Percentiles rank a stretch among this genome's conserved stretches.
phyloP scores from a whole-genome alignment of 2,113 vertebrate genomes.

The Mixornis gularis region DNA sequence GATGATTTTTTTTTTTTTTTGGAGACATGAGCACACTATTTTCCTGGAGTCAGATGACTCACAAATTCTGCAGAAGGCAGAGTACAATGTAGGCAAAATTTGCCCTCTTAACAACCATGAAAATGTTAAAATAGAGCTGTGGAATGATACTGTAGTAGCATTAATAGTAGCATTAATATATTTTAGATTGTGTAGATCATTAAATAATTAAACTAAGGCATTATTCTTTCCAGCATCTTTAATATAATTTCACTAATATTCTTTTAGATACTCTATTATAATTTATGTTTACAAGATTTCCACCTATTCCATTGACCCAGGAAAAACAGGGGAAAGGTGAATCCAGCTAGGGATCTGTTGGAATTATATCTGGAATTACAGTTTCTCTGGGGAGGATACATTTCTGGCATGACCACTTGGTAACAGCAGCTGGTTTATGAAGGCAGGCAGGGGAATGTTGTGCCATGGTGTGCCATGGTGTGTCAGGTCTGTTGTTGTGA shows the following conservation, averaged over 20 bases:
- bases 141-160: background rate
- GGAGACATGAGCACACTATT: background rate
- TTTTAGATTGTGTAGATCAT: background rate
- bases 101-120: background rate
- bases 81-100: background rate
- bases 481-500: background rate
- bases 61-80: background rate
- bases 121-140: background rate
- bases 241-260: background rate
- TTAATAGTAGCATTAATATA: background rate
- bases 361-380: background rate
- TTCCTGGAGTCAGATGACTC: background rate
- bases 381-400: background rate
- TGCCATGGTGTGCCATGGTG: background rate
- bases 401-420: background rate
- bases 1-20: background rate
- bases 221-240: background rate
- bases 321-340: background rate
- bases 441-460: background rate
- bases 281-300: background rate
- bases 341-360: background rate
- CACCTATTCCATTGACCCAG: background rate
- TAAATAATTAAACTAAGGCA: background rate
- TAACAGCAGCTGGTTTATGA: background rate
- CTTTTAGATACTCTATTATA: background rate